Conservation (phyloP, 2,797 vertebrate genomes). For the Rhynchotus rufescens region DNA sequence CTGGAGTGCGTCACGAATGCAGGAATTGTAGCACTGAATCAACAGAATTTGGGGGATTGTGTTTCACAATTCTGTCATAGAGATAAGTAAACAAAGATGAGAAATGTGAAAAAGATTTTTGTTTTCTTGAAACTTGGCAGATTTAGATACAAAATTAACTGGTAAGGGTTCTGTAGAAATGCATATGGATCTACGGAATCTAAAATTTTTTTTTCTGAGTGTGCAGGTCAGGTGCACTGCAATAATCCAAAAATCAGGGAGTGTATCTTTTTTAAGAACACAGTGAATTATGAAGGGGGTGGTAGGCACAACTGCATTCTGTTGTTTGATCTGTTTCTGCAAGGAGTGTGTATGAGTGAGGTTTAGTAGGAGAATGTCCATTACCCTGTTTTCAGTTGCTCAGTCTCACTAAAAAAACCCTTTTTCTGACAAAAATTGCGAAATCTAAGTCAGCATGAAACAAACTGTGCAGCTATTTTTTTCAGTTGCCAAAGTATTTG, state of each 20-base stretch:
- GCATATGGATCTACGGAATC: neutral
- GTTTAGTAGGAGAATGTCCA: neutral
- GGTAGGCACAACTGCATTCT: neutral
- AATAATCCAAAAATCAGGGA: neutral
- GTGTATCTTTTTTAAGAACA: neutral
- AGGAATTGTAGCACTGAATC: neutral
- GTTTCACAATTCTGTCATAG: neutral
- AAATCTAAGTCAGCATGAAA: neutral
- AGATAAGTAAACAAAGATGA: neutral
- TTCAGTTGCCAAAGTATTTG: neutral
- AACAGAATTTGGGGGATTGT: neutral
- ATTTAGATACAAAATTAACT: neutral
- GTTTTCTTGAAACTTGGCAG: neutral
- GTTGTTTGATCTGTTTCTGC: neutral
- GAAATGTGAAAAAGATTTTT: neutral
- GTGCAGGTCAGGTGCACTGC: neutral
- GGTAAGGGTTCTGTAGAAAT: neutral
- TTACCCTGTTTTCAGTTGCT: constrained; percentile 7
- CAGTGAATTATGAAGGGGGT: neutral
- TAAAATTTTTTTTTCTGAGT: neutral
- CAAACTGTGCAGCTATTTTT: neutral
- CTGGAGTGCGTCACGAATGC: neutral
- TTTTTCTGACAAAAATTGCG: neutral
- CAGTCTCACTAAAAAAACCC: neutral
- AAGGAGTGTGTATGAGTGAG: neutral